A percentile compares a stretch with the other conserved stretches of the same genome.
Evolutionary conservation across 2,797 vertebrate genomes (phyloP).

Genomic region (Gastrophryne carolinensis): DNA sequence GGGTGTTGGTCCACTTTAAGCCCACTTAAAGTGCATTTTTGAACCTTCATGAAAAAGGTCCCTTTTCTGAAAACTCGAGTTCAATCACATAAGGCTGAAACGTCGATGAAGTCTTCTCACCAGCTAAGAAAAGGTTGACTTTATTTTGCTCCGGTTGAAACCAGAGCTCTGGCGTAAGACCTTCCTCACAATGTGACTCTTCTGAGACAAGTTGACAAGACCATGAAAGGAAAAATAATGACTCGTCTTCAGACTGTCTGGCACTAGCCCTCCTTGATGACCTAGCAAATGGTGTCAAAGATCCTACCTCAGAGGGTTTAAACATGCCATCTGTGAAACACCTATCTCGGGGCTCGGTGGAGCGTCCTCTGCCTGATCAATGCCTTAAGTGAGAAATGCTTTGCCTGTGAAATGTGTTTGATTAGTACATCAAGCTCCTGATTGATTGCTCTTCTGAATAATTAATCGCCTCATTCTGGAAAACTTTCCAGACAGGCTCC

Average conservation of each 20-base stretch:
- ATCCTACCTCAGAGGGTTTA: constrained; percentile 64
- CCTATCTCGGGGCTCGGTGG: constrained; percentile 61
- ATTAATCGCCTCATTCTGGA: constrained; percentile 60
- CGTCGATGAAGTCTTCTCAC: too few relatives aligned
- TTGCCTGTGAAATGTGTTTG: constrained; percentile 64
- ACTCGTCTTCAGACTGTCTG: constrained; percentile 67
- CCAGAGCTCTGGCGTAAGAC: constrained; percentile 13
- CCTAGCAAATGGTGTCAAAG: constrained; percentile 71
- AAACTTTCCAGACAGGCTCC: constrained; percentile 52
- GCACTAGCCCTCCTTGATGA: constrained; percentile 64
- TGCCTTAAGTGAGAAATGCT: constrained; percentile 65
- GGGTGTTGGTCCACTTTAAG: too few relatives aligned
- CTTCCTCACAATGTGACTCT: constrained; percentile 64
- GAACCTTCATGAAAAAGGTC: too few relatives aligned
- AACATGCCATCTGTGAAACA: constrained; percentile 57
- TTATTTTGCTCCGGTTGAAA: constrained; percentile 2
- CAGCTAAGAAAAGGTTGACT: neutral
- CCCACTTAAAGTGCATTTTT: too few relatives aligned
- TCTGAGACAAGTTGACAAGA: constrained; percentile 57
- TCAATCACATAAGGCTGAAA: too few relatives aligned
- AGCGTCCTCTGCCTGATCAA: constrained; percentile 64
- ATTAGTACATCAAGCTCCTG: constrained; percentile 63
- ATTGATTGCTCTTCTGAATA: constrained; percentile 67
- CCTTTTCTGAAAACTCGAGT: too few relatives aligned
- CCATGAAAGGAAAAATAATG: constrained; percentile 67